Evolutionary conservation across 2,113 vertebrate species (phyloP).

Genomic region (Poecilia latipinna): DNA sequence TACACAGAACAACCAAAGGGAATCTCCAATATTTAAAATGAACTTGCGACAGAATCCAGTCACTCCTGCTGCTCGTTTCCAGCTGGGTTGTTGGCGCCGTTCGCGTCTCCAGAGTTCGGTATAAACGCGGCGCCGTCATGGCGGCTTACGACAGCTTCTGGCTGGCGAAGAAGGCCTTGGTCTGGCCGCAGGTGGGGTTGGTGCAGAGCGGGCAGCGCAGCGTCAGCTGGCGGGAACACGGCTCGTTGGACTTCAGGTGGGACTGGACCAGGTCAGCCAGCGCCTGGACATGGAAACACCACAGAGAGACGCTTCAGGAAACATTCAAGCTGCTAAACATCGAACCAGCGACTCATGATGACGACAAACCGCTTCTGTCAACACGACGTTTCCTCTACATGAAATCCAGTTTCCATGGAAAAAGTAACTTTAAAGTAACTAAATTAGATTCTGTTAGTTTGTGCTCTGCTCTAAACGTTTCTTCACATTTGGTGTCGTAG

Average conservation of each 20-base stretch:
- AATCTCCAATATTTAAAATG: not conserved
- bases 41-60: not conserved
- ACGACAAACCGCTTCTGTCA: no score
- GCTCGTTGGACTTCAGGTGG: slow-evolving; percentile 86
- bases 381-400: no score
- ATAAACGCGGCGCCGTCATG: not conserved
- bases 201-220: slow-evolving; percentile 93
- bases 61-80: not conserved
- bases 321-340: not conserved
- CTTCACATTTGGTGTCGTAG: no score
- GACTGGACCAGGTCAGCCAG: slow-evolving; percentile 91
- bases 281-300: slow-evolving; percentile 77
- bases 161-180: slow-evolving; percentile 89
- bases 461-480: no score
- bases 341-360: no score
- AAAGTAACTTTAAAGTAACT: no score
- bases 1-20: not conserved
- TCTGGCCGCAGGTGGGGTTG: slow-evolving; percentile 89
- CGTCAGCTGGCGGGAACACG: slow-evolving; percentile 93
- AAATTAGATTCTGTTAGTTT: no score
- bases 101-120: slow-evolving; percentile 13
- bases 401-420: no score
- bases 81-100: slow-evolving; percentile 4
- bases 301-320: no score
- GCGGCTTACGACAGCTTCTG: slow-evolving; percentile 79